Base-by-base conservation (phyloP, 1,140 invertebrate genomes). In the Drosophila lacteicornis region DNA sequence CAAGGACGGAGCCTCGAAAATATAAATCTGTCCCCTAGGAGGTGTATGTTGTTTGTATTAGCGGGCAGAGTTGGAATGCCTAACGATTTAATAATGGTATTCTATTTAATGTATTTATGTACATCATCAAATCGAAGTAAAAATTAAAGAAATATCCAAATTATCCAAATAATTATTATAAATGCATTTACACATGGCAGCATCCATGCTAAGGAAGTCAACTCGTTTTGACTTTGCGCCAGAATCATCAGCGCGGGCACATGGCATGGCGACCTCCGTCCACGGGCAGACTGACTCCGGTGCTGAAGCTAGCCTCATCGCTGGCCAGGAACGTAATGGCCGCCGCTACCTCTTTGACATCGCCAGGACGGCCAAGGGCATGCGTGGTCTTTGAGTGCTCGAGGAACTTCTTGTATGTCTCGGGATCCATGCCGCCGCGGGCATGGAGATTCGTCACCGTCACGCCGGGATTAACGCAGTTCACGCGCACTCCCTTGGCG, bases 281-380 rank as follows among this genome's bases (percentile, higher is more conserved):
- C 5, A 98, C 95, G 13, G 96, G 95, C 22, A 98, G 62, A 66
- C 94, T 95, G 4, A 94, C 96, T 6, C 97, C 97, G 38, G 97
- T 98, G 17, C 97, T 97, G 82, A 97, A 98, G 67, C 94, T 96
- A 13, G 97, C 94, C 75, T 95, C 93, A 56, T 96, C 95, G 45
- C 96, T 97, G 2, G 97, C 97, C 36, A 98, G 92, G 92, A 97
- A 98, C 5, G 96, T 95, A 81, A 98, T 97, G 1, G 96, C 94
- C 49, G 94, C 94, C 1, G 97, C 97, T 7, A 98, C 96, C 93
- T 98, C 97, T 6, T 95, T 94, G 15, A 95, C 93, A 61, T 95
- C 92, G 9, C 97, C 97, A 1, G 96, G 94, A 49, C 97, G 94
- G 12, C 97, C 97, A 4, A 98, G 82, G 2, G 97, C 96, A 94